Evolutionary conservation across 2,888 invertebrate genomes (phyloP).

Genomic region (Microctonus hyperodae): DNA sequence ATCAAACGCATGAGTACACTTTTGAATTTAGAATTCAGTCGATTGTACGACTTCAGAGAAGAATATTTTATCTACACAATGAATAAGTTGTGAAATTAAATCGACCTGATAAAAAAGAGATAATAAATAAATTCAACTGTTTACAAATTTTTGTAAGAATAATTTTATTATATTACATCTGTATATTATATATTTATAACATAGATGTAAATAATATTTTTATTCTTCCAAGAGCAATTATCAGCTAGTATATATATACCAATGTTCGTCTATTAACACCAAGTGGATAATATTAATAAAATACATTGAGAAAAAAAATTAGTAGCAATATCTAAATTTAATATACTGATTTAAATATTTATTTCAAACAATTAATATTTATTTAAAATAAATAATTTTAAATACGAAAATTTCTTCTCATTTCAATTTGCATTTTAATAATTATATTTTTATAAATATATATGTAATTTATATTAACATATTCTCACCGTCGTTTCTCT

Average conservation of each 20-base stretch:
- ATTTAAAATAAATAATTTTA: too few relatives aligned
- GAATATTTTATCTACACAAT: background rate
- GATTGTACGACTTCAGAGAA: background rate
- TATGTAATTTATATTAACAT: too few relatives aligned
- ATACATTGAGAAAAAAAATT: background rate
- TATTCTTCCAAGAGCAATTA: background rate
- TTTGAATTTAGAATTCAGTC: background rate
- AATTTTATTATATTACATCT: background rate
- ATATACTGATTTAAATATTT: too few relatives aligned
- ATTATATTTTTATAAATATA: background rate
- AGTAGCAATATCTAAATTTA: too few relatives aligned
- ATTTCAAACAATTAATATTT: too few relatives aligned
- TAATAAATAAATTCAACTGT: too few relatives aligned
- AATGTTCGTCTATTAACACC: background rate
- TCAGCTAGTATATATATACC: background rate
- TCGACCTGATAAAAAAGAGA: too few relatives aligned
- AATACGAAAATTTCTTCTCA: too few relatives aligned
- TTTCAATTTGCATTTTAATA: too few relatives aligned
- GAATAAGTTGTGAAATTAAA: too few relatives aligned
- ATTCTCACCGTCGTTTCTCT: conserved; percentile 46
- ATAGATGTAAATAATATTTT: background rate
- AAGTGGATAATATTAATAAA: background rate
- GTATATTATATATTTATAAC: background rate
- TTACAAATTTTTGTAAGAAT: background rate
- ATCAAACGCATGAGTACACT: background rate